Evolutionary conservation across 2,888 invertebrate genomes (phyloP).

Genomic region (Odontomyia ornata): DNA sequence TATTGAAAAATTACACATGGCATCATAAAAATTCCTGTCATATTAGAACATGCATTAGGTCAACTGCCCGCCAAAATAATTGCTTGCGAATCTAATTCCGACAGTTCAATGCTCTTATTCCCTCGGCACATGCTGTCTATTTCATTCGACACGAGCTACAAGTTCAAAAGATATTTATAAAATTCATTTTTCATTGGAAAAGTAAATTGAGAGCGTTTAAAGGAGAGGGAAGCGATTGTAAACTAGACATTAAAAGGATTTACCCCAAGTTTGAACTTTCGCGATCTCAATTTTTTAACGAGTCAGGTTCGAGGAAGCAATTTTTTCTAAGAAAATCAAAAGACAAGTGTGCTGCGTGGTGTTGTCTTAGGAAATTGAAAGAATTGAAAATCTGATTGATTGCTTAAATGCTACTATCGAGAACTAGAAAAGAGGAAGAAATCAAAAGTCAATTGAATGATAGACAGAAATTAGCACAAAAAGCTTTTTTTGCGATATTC

Average conservation of each 20-base stretch:
- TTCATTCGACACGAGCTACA: constrained; percentile 15
- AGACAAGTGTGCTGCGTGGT: neutral
- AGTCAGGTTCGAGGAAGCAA: too few species aligned
- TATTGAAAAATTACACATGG: neutral
- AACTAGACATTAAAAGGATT: too few species aligned
- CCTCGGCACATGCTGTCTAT: constrained; percentile 1
- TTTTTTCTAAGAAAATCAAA: too few species aligned
- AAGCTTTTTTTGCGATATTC: neutral
- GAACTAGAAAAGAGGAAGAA: neutral
- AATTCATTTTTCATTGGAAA: too few species aligned
- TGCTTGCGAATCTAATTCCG: neutral
- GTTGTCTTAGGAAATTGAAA: neutral
- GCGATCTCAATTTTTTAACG: too few species aligned
- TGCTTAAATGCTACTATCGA: neutral
- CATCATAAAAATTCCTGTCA: too few species aligned
- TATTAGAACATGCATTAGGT: neutral
- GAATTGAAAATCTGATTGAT: constrained; percentile 16
- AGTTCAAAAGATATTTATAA: neutral
- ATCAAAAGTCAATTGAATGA: neutral
- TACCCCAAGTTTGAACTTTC: too few species aligned
- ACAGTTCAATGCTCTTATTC: constrained; percentile 19
- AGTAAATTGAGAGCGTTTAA: too few species aligned
- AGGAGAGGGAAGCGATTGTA: too few species aligned
- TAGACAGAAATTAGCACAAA: neutral
- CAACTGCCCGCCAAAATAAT: neutral